Evolutionary conservation across 2,113 vertebrate species (phyloP).

Genomic region (Menura novaehollandiae): DNA sequence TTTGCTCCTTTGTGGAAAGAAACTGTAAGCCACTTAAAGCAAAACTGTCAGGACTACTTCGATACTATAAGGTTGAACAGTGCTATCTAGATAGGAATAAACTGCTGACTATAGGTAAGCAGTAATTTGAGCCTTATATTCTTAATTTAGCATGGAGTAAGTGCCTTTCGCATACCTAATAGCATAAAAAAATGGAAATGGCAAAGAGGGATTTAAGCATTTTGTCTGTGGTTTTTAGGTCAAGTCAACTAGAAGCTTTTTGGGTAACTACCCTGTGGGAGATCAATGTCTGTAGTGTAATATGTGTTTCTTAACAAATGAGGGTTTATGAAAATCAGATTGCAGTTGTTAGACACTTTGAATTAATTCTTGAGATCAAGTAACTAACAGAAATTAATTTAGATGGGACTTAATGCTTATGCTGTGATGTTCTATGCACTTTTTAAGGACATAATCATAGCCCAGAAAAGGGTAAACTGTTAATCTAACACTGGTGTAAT

Average conservation of each 20-base stretch:
- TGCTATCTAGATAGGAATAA: background rate
- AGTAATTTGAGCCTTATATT: background rate
- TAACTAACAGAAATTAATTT: background rate
- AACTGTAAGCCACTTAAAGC: background rate
- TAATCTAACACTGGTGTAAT: background rate
- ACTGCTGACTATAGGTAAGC: background rate
- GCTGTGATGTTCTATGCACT: background rate
- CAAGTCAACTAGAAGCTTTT: background rate
- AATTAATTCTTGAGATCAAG: background rate
- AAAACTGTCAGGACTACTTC: background rate
- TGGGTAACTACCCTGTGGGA: background rate
- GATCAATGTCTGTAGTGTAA: background rate
- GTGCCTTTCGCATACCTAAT: background rate
- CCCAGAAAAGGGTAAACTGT: background rate
- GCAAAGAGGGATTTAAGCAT: background rate
- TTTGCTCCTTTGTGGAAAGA: background rate
- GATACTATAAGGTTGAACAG: background rate
- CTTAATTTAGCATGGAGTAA: background rate
- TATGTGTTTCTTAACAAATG: background rate
- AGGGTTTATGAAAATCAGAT: background rate
- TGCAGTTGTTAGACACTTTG: background rate
- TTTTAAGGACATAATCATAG: background rate
- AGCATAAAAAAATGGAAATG: background rate
- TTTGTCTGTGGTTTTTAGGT: constrained; percentile 34
- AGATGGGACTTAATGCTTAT: background rate